Evolutionary conservation across 2,113 vertebrate species (phyloP), one percentile per base, ranked within the genome.

Genomic region (Prunella himalayana): DNA sequence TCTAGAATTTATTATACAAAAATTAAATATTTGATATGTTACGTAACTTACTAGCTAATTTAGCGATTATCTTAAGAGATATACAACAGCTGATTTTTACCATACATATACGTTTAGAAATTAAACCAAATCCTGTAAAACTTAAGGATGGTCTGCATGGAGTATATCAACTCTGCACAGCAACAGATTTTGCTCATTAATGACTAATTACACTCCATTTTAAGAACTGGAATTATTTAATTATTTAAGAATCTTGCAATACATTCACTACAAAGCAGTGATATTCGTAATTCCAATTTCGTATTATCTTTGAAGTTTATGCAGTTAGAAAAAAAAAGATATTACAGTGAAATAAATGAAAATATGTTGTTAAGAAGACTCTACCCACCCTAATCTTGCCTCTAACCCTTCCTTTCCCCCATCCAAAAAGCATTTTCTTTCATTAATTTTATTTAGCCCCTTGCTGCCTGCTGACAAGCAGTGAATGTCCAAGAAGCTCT

Each of bases 141-240:
- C 59, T 94, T 86, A 72, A 71, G 70, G 59, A 95, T 70, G 90
- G 85, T 84, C 83, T 95, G 45, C 44, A 56, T 78, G 82, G 61
- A 60, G 47, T 71, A 60, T 41, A 97, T 79, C 76, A 96, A 59
- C 88, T 87, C 77, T 90, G 54, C 70, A 80, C 88, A 91, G 95
- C 92, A 97, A 96, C 93, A 96, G 85, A 93, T 95, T 94, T 95
- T 95, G 72, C 94, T 96, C 95, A 96, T 97, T 98, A 97, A 97
- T 97, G 96, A 95, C 95, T 97, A 97, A 98, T 98, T 97, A 95
- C 90, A 92, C 96, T 97, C 64, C 92, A 94, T 96, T 97, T 97
- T 96, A 96, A 95, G 84, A 96, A 96, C 95, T 92, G 87, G 78
- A 93, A 96, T 96, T 97, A 97, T 97, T 97, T 96, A 98, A 97